These are phyloP conservation scores for Rhea pennata DNA, from an alignment of 2,113 vertebrate species.

Conservation along the genomic window DNA sequence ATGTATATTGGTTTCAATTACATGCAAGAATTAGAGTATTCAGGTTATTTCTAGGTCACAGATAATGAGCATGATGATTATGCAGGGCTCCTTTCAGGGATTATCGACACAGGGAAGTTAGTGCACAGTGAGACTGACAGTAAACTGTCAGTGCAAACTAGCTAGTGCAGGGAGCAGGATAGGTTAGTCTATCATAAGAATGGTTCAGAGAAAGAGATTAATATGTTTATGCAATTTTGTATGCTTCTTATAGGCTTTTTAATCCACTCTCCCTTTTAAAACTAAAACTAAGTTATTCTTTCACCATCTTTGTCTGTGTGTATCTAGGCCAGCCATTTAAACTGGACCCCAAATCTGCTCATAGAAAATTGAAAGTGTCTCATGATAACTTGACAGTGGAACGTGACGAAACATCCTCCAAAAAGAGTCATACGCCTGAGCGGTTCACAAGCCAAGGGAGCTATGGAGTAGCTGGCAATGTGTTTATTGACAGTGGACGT, in stretches of 20 bases:
- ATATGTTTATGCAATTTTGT: neutral
- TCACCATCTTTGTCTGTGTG: neutral
- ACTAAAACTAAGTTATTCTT: neutral
- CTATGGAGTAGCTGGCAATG: slow-evolving; percentile 93
- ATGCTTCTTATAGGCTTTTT: neutral
- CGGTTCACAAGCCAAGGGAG: slow-evolving; percentile 94
- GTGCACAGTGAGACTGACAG: slow-evolving; percentile 15
- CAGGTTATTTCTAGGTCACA: slow-evolving; percentile 47
- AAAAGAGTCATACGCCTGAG: slow-evolving; percentile 95
- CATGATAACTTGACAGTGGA: slow-evolving; percentile 97
- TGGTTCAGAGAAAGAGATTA: neutral
- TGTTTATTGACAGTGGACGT: slow-evolving; percentile 96
- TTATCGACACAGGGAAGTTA: neutral
- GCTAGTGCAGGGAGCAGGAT: neutral
- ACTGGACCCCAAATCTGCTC: slow-evolving; percentile 95
- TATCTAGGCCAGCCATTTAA: slow-evolving; percentile 95
- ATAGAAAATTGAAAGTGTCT: slow-evolving; percentile 93
- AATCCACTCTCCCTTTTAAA: neutral
- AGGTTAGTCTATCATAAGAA: neutral
- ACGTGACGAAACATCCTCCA: slow-evolving; percentile 93
- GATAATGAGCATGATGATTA: slow-evolving; percentile 32
- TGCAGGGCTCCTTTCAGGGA: slow-evolving; percentile 28
- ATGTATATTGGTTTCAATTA: slow-evolving; percentile 60
- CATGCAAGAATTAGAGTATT: slow-evolving; percentile 43
- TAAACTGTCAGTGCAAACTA: slow-evolving; percentile 10